Evolutionary conservation across 2,113 vertebrate genomes (phyloP).

Genomic region (Pygathrix nemaeus): DNA sequence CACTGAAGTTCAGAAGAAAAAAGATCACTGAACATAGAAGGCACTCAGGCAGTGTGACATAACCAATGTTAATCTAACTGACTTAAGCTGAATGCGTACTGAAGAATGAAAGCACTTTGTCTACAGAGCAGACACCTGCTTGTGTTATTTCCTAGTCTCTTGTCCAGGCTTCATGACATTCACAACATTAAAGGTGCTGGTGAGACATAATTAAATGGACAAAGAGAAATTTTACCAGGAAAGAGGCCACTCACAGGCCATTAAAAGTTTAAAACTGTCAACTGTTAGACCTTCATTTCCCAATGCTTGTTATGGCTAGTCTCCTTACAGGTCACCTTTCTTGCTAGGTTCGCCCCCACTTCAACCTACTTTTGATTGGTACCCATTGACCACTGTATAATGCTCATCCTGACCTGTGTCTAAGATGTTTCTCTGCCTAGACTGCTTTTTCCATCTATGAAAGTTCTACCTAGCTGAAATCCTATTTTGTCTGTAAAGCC

Average conservation of each 20-base stretch:
- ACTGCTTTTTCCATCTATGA: conserved; percentile 38
- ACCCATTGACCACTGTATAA: neutral
- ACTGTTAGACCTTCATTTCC: conserved; percentile 45
- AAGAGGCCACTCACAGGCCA: conserved; percentile 59
- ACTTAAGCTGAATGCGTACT: conserved; percentile 43
- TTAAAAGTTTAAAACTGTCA: conserved; percentile 64
- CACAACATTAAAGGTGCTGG: conserved; percentile 51
- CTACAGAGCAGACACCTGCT: conserved; percentile 50
- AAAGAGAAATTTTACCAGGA: conserved; percentile 63
- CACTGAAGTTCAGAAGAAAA: conserved; percentile 42
- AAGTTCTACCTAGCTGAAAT: conserved; percentile 6
- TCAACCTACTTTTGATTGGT: conserved; percentile 31
- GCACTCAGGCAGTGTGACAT: conserved; percentile 9
- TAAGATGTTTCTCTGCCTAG: neutral
- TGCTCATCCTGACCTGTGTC: conserved; percentile 37
- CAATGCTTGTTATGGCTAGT: conserved; percentile 35
- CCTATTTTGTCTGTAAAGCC: neutral
- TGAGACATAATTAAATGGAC: conserved; percentile 63
- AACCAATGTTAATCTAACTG: conserved; percentile 57
- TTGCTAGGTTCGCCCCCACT: neutral
- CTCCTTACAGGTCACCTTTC: neutral
- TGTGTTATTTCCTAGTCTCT: conserved; percentile 53
- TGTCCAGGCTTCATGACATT: conserved; percentile 54
- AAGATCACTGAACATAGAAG: conserved; percentile 13
- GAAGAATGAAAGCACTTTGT: conserved; percentile 60